Percentiles rank a stretch among this genome's conserved stretches.
These are phyloP conservation scores for Epistrophella euchroma DNA, from an alignment of 2,888 invertebrate species.

Conservation along the genomic window DNA sequence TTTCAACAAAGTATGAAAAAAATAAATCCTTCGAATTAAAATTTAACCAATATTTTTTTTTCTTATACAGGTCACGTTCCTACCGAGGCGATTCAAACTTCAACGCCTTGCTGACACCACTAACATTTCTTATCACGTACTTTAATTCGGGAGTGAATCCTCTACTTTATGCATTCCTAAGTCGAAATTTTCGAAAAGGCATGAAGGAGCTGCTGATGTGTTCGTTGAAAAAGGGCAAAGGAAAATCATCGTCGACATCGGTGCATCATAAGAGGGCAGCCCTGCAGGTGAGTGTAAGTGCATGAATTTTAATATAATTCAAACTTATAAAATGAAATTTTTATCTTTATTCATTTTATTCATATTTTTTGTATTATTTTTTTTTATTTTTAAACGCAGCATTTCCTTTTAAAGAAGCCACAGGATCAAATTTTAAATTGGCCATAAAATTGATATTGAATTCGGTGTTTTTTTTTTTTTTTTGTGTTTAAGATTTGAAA, in stretches of 20 bases:
- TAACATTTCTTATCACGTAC: slow-evolving; percentile 94
- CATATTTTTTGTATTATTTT: neutral
- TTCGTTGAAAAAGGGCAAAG: slow-evolving; percentile 83
- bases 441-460: too few relatives aligned
- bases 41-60: neutral
- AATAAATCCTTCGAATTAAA: neutral
- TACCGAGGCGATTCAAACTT: slow-evolving; percentile 90
- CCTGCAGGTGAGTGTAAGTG: slow-evolving; percentile 81
- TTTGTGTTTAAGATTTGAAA: too few relatives aligned
- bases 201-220: slow-evolving; percentile 92
- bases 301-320: slow-evolving; percentile 39
- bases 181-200: slow-evolving; percentile 92
- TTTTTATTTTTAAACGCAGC: slow-evolving; percentile 17
- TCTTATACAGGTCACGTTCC: slow-evolving; percentile 84
- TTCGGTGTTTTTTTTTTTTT: too few relatives aligned
- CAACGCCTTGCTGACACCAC: slow-evolving; percentile 91
- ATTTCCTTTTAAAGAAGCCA: slow-evolving; percentile 9
- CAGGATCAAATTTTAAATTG: slow-evolving; percentile 23
- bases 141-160: slow-evolving; percentile 96
- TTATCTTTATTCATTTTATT: neutral
- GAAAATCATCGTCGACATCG: slow-evolving; percentile 82
- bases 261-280: slow-evolving; percentile 83
- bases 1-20: neutral
- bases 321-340: neutral
- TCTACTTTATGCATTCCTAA: slow-evolving; percentile 93